Base-by-base conservation (phyloP, 1,140 invertebrate genomes). In the Drosophila mayri region DNA sequence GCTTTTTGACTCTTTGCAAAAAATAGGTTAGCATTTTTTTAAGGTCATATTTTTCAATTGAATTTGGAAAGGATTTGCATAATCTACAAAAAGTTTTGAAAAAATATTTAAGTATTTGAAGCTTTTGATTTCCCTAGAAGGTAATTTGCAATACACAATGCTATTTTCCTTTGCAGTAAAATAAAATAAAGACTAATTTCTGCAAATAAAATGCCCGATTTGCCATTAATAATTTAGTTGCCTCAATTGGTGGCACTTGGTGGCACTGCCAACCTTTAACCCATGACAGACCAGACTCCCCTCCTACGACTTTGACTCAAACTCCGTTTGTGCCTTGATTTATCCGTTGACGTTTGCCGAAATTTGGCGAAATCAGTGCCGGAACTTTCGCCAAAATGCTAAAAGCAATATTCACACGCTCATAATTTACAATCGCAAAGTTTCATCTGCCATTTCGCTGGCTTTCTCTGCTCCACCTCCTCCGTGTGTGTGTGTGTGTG, bases 341-440 rank as follows among this genome's bases (percentile, higher is more conserved):
- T 65, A 63, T 73, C 68, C 70, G 68, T 73, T 75, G 59, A 75
- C 63, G 64, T 65, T 64, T 60, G 44, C 44, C 57, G 47, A 73
- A 73, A 80, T 71, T 76, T 76, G 66, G 66, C 44, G 32, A 82
- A 78, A 82, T 82, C 79, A 82, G 67, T 78, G 79, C 76, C 62
- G 59, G 64, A 81, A 81, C 59, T 57, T 79, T 79, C 22, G 18
- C 57, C 57, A 81, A 70, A 70, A 81, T 79, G 82, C 70, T 78
- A 74, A 86, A 70, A 78, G 79, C 75, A 78, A 79, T 86, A 87
- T 83, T 88, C 76, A 70, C 83, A 88, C 73, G 80, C 76, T 79
- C 79, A 80, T 87, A 87, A 88, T 88, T 87, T 80, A 88, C 79
- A 83, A 88, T 76, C 62, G 60, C 66, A 86, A 86, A 86, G 75